Evolutionary conservation across 2,113 vertebrate species (phyloP), one percentile per base, ranked within the genome.

Genomic region (Athene cunicularia): DNA sequence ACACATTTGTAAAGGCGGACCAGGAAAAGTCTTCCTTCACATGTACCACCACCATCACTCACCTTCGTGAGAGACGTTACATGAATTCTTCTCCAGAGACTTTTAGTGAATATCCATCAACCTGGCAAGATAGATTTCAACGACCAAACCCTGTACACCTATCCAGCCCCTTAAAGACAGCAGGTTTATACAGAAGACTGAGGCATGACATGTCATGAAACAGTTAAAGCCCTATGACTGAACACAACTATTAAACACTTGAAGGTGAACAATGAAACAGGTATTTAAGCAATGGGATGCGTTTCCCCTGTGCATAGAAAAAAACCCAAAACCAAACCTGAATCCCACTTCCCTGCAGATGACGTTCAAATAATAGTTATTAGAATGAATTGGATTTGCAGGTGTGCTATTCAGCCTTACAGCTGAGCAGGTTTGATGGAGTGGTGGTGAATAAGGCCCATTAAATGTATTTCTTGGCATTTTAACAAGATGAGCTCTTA

Each of bases 11-110:
- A 70, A 66, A 60, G 33, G 23, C 47, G 18, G 41, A 9, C 22
- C 6, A 28, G 35, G 12, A 84, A 63, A 37, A 58, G 11, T 12
- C 41, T 22, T 59, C 56, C 56, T 67, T 67, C 43, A 49, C 9
- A 1, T 1, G 8, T 5, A 68, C 17, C 47, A 72, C 43, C 49
- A 45, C 1, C 1, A n/a, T n/a, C n/a, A 0, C 32, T 86, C 3
- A 0, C 12, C 32, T 72, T 83, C 20, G 27, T 5, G 8, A 56
- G 7, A 32, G 5, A 22, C 6, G 26, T 22, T 28, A 14, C n/a
- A 88, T 5, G 18, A 30, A 1, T 39, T 73, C 39, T 59, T 24
- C n/a, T 33, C 19, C n/a, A 62, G 66, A 82, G 11, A 52, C 11
- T 66, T 68, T 11, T 5, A 80, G 24, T 4, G 32, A 86, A 30